Evolutionary conservation across 1,140 invertebrate species (phyloP).

Genomic region (Tetragnatha versicolor): DNA sequence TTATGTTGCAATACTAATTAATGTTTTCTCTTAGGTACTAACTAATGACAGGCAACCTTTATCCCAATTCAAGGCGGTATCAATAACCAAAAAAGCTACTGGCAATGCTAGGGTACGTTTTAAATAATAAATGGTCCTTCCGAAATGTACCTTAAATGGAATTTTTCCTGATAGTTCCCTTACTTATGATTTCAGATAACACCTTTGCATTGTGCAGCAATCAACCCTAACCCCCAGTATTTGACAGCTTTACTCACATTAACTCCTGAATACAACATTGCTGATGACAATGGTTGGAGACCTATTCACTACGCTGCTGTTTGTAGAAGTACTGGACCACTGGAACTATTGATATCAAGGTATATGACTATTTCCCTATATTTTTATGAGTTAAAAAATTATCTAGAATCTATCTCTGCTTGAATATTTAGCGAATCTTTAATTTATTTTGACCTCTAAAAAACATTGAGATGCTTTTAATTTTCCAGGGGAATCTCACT

Average conservation of each 20-base stretch:
- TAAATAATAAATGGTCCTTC: background rate
- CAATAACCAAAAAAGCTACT: constrained; percentile 65
- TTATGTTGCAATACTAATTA: background rate
- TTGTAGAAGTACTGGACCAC: constrained; percentile 65
- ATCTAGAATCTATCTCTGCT: no score
- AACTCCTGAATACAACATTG: constrained; percentile 65
- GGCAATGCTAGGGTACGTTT: constrained; percentile 61
- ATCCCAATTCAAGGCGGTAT: constrained; percentile 62
- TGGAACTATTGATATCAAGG: constrained; percentile 63
- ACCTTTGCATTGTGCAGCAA: constrained; percentile 68
- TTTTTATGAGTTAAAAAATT: no score
- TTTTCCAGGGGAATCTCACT: constrained; percentile 11
- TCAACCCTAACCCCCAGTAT: constrained; percentile 68
- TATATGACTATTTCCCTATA: constrained; percentile 32
- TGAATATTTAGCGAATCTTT: no score
- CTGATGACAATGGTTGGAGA: constrained; percentile 64
- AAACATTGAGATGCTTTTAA: background rate
- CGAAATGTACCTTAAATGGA: background rate
- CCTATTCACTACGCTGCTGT: constrained; percentile 69
- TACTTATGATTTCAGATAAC: constrained; percentile 62
- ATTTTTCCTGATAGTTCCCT: background rate
- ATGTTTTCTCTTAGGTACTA: constrained; percentile 62
- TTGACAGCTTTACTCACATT: constrained; percentile 63
- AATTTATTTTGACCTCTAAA: no score
- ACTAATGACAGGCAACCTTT: constrained; percentile 63